Evolutionary conservation across 2,888 invertebrate genomes (phyloP).

Genomic region (Minunthozetes semirufus): DNA sequence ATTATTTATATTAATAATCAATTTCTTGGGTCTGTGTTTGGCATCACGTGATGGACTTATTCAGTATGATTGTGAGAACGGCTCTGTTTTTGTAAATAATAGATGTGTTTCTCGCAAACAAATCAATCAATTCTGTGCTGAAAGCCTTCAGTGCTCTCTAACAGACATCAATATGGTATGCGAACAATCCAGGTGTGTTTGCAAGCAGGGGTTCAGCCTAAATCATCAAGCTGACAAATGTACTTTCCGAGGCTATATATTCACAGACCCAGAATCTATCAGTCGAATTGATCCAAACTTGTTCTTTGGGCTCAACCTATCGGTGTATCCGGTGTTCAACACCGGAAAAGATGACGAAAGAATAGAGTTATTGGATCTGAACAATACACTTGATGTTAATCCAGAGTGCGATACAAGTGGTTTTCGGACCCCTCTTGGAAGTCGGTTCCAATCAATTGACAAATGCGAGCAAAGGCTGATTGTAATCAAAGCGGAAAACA

Average conservation of each 20-base stretch:
- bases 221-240: background rate
- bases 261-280: no score
- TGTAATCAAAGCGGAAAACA: background rate
- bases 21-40: background rate
- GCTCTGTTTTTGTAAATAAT: background rate
- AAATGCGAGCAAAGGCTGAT: slow-evolving; percentile 2
- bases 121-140: slow-evolving; percentile 5
- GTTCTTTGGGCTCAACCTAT: background rate
- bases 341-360: background rate
- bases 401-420: no score
- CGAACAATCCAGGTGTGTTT: background rate
- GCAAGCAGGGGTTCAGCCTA: background rate
- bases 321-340: background rate
- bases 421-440: no score
- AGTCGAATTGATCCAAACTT: no score
- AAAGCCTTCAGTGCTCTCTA: background rate
- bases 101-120: background rate
- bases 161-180: background rate
- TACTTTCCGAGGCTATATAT: background rate
- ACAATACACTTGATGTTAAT: no score
- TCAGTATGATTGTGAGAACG: background rate
- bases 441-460: no score
- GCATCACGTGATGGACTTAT: background rate
- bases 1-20: background rate
- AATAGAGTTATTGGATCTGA: no score